Evolutionary conservation across 2,888 invertebrate species (phyloP).

Genomic region (Apodemia mormo): DNA sequence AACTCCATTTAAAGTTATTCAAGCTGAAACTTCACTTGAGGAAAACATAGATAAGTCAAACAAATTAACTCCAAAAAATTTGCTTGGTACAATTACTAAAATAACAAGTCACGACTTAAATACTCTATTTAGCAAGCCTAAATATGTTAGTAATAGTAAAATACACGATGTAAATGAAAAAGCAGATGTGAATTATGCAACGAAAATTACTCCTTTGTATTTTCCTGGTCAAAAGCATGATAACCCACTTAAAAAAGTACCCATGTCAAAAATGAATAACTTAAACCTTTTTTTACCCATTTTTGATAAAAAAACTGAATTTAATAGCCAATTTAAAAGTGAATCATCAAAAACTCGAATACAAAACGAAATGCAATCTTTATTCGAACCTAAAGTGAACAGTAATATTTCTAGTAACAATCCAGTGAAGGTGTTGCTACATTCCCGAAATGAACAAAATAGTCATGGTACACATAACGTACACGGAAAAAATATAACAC

Average conservation of each 20-base stretch:
- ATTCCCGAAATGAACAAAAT: neutral
- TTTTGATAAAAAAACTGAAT: slow-evolving; percentile 41
- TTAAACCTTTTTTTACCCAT: slow-evolving; percentile 54
- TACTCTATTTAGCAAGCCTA: slow-evolving; percentile 38
- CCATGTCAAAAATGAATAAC: slow-evolving; percentile 48
- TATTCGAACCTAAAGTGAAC: slow-evolving; percentile 45
- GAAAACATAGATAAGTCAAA: slow-evolving; percentile 40
- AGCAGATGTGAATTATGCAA: slow-evolving; percentile 30
- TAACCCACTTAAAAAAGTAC: slow-evolving; percentile 43
- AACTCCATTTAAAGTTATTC: slow-evolving; percentile 50
- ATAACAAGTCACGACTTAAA: slow-evolving; percentile 20
- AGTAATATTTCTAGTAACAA: slow-evolving; percentile 1
- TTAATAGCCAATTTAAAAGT: slow-evolving; percentile 18
- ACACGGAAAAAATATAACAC: slow-evolving; percentile 51
- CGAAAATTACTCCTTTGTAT: slow-evolving; percentile 33
- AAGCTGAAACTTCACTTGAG: slow-evolving; percentile 44
- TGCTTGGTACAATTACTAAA: slow-evolving; percentile 20
- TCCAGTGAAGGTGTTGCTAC: neutral
- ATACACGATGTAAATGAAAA: slow-evolving; percentile 41
- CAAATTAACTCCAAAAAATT: slow-evolving; percentile 18
- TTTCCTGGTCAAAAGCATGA: slow-evolving; percentile 42
- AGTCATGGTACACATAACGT: slow-evolving; percentile 33
- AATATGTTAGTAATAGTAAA: slow-evolving; percentile 44
- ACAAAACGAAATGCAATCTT: slow-evolving; percentile 30
- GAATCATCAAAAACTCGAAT: slow-evolving; percentile 23